Conservation (phyloP, 2,113 vertebrate genomes). For the Centropristis striata region DNA sequence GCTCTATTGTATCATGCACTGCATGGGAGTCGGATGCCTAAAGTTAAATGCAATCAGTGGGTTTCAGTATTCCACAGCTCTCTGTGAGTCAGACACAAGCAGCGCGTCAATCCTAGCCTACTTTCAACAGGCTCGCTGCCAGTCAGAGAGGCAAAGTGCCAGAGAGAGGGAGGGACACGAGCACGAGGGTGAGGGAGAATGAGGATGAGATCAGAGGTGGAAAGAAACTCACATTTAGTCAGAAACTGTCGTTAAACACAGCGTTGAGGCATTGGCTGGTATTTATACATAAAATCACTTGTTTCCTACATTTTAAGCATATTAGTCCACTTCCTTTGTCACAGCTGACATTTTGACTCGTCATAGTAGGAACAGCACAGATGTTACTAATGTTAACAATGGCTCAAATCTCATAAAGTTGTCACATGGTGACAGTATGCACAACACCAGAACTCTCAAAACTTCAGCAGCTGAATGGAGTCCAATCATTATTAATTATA, state of each 20-base stretch:
- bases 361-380: not conserved
- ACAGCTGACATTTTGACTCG: not conserved
- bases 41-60: constrained; percentile 85
- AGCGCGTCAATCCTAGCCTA: constrained; percentile 85
- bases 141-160: constrained; percentile 76
- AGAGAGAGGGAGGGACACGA: constrained; percentile 68
- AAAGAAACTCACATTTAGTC: constrained; percentile 38
- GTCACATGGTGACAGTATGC: too few relatives aligned
- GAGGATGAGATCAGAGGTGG: constrained; percentile 67
- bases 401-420: not conserved
- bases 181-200: constrained; percentile 54
- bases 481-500: constrained; percentile 9
- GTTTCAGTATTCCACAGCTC: constrained; percentile 79
- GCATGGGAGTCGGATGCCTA: constrained; percentile 79
- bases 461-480: not conserved
- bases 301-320: not conserved
- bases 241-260: constrained; percentile 11
- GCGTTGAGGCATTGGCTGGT: not conserved
- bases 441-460: not conserved
- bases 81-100: constrained; percentile 85
- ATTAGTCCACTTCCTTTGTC: not conserved
- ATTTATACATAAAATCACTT: not conserved
- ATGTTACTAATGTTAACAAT: not conserved
- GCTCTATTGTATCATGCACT: constrained; percentile 77
- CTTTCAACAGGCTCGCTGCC: constrained; percentile 81